Percentiles rank a stretch among this genome's conserved stretches.
Conservation (phyloP, 64 coral and sea anemone genomes). For the Astreopora myriophthalma region DNA sequence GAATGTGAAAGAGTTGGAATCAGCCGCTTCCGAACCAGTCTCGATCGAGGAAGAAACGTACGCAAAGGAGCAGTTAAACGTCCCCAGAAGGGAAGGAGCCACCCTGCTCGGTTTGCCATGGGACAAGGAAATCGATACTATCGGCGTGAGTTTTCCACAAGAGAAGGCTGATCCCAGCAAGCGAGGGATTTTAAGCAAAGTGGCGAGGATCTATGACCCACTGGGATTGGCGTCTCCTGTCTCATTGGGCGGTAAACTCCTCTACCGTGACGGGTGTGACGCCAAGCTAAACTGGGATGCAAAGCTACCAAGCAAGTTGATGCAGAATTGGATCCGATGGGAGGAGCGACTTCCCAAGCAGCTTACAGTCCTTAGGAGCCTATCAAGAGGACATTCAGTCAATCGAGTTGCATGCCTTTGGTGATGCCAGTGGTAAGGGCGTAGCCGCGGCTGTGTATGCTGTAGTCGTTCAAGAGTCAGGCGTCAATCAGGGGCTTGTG, state of each 20-base stretch:
- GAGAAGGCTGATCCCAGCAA: not conserved
- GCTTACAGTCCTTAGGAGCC: not conserved
- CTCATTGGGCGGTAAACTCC: constrained; percentile 27
- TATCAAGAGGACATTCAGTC: not conserved
- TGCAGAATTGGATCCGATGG: not conserved
- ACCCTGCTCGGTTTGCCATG: too few relatives aligned
- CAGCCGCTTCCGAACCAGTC: not conserved
- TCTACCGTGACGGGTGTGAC: not conserved
- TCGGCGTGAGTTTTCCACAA: not conserved
- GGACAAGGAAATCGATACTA: too few relatives aligned
- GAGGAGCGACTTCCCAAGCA: not conserved
- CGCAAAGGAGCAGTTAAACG: constrained; percentile 24
- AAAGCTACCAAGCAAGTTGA: not conserved
- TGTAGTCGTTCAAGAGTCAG: not conserved
- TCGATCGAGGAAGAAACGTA: constrained; percentile 29
- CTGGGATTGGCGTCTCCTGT: not conserved
- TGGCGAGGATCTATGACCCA: not conserved
- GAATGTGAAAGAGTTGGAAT: constrained; percentile 9
- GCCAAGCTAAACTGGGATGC: not conserved
- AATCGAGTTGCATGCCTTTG: constrained; percentile 19
- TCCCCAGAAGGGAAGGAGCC: not conserved
- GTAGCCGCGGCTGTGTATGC: not conserved
- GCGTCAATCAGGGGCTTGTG: not conserved
- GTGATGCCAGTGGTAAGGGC: not conserved
- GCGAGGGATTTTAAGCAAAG: not conserved